Evolutionary conservation across 2,888 invertebrate species (phyloP).

Genomic region (Tribolium freemani): DNA sequence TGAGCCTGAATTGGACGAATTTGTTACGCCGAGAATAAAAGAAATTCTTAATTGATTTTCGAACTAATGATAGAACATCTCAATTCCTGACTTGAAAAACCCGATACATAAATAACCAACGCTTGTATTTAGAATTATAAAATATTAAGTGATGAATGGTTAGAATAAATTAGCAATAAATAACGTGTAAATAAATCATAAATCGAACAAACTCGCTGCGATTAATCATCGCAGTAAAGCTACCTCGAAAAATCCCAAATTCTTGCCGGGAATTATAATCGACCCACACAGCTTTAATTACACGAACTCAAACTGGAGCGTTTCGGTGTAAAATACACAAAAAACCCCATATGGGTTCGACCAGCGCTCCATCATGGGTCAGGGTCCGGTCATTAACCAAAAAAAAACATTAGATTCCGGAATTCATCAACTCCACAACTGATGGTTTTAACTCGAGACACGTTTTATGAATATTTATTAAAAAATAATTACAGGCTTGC

Average conservation of each 20-base stretch:
- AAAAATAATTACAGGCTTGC: slow-evolving; percentile 29
- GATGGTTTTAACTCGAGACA: slow-evolving; percentile 1
- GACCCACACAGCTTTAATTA: slow-evolving; percentile 14
- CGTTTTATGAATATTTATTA: slow-evolving; percentile 42
- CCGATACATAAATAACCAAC: not conserved
- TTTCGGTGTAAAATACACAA: not conserved
- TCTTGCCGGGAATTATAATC: not conserved
- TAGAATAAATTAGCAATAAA: slow-evolving; percentile 23
- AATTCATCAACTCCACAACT: slow-evolving; percentile 48
- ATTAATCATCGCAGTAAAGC: not conserved
- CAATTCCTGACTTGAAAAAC: not conserved
- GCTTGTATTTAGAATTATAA: not conserved
- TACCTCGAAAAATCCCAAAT: too few relatives aligned
- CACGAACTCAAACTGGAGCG: slow-evolving; percentile 13
- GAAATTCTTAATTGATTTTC: not conserved
- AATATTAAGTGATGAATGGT: slow-evolving; percentile 15
- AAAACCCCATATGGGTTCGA: slow-evolving; percentile 18
- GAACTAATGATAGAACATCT: not conserved
- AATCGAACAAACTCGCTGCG: not conserved
- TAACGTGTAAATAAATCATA: slow-evolving; percentile 8
- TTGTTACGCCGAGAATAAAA: not conserved
- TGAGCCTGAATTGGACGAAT: slow-evolving; percentile 4
- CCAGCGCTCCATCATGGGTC: slow-evolving; percentile 41
- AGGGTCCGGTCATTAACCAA: slow-evolving; percentile 48
- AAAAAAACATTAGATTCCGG: slow-evolving; percentile 50